phyloP scores from a whole-genome alignment of 2,888 invertebrate species.

The Tupiocoris notatus region DNA sequence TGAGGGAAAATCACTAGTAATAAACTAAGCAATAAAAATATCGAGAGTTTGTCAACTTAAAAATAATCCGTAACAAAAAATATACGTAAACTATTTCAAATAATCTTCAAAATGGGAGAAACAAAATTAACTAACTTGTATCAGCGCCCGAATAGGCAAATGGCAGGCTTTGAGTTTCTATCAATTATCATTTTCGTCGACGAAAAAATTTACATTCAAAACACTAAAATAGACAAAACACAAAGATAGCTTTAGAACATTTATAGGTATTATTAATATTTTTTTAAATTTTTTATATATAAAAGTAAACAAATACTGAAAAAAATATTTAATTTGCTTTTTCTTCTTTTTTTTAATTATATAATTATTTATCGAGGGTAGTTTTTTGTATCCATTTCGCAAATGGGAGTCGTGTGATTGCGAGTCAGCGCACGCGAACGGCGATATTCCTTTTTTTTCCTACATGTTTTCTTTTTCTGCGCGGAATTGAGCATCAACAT shows the following conservation, averaged over 20 bases:
- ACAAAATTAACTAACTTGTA: slow-evolving; percentile 48
- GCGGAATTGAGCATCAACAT: slow-evolving; percentile 44
- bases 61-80: slow-evolving; percentile 45
- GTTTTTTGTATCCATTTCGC: slow-evolving; percentile 28
- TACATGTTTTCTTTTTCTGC: slow-evolving; percentile 11
- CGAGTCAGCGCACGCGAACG: slow-evolving; percentile 29
- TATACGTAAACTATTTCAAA: slow-evolving; percentile 46
- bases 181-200: slow-evolving; percentile 39
- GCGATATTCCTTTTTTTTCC: too few relatives aligned
- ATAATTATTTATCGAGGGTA: slow-evolving; percentile 44
- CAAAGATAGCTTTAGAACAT: slow-evolving; percentile 48
- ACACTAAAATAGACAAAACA: slow-evolving; percentile 48
- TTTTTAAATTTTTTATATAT: slow-evolving; percentile 47
- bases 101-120: slow-evolving; percentile 45
- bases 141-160: slow-evolving; percentile 45
- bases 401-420: slow-evolving; percentile 30
- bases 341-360: slow-evolving; percentile 37
- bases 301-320: slow-evolving; percentile 50
- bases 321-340: slow-evolving; percentile 47
- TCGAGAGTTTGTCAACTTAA: background rate
- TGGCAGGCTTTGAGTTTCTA: slow-evolving; percentile 45
- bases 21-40: background rate
- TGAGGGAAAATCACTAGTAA: background rate
- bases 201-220: slow-evolving; percentile 33
- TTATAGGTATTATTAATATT: slow-evolving; percentile 48